Evolutionary conservation across 2,888 invertebrate genomes (phyloP), one percentile per base, ranked within the genome.

Genomic region (Papilio demoleus): DNA sequence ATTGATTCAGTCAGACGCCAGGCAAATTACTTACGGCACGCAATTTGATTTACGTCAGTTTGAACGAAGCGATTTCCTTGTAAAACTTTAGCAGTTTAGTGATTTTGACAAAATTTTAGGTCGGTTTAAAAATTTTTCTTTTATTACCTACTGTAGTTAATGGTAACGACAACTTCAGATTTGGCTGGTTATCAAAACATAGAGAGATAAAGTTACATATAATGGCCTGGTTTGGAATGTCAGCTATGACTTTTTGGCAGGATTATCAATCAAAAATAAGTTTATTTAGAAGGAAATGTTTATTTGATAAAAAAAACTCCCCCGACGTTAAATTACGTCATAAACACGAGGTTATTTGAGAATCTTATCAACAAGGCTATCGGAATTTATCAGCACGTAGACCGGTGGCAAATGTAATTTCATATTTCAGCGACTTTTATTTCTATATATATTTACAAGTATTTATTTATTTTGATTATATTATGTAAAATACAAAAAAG

Each of bases 21-120:
- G 22, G 50, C 50, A 50, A 67, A 67, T 67, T 47, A 38, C 38
- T 24, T 14, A 38, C 36, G 72, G 71, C 82, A 82, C 80, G 82
- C 77, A 70, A 80, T 76, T 72, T 72, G 71, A 75, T 77, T 73
- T 77, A 80, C 76, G 74, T 72, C 77, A 76, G 80, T 78, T 78
- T 76, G 70, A 73, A 74, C 68, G 74, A 73, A 75, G 67, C 70
- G 70, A 71, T 75, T 74, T 79, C 75, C 73, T 73, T 79, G 77
- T 77, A 74, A 73, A 56, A 71, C 65, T 70, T 68, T 72, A 70
- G 71, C 76, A 78, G 79, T 14, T 50, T 50, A 62, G 31, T 31
- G 47, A 63, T 47, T 65, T 47, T 36, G 34, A 34, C 31, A 58
- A 17, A 22, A 38, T 12, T 40, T 50, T 24, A 24, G 14, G 14